Conservation (phyloP, 2,113 vertebrate species). For the Crotalus tigris region DNA sequence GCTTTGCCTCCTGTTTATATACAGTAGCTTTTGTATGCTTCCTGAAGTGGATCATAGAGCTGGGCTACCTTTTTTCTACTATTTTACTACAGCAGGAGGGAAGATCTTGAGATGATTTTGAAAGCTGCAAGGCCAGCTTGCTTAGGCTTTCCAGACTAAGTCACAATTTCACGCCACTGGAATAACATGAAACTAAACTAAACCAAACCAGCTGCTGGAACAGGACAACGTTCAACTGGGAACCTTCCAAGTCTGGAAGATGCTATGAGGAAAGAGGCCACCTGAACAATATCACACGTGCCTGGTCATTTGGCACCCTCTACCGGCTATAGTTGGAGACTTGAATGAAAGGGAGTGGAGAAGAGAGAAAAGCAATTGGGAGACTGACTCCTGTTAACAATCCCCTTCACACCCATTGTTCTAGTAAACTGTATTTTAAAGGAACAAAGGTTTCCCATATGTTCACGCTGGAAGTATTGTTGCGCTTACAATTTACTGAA, state of each 20-base stretch:
- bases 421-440: not conserved
- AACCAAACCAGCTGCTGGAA: not conserved
- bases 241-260: not conserved
- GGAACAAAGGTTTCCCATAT: not conserved
- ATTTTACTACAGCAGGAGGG: not conserved
- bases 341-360: not conserved
- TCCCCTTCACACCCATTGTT: not conserved
- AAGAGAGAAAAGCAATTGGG: not conserved
- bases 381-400: not conserved
- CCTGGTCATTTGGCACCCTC: conserved; percentile 6
- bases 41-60: not conserved
- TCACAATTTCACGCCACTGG: fast-evolving
- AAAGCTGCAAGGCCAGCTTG: not conserved
- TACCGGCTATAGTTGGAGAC: not conserved
- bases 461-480: not conserved
- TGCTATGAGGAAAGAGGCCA: fast-evolving
- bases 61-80: not conserved
- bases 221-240: not conserved
- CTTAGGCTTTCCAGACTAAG: not conserved
- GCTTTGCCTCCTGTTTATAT: not conserved
- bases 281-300: not conserved
- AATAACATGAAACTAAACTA: not conserved
- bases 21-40: not conserved
- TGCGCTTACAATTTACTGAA: not conserved
- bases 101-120: not conserved